These are phyloP conservation scores for Anthonomus grandis DNA, from an alignment of 1,140 invertebrate genomes.

Conservation along the genomic window DNA sequence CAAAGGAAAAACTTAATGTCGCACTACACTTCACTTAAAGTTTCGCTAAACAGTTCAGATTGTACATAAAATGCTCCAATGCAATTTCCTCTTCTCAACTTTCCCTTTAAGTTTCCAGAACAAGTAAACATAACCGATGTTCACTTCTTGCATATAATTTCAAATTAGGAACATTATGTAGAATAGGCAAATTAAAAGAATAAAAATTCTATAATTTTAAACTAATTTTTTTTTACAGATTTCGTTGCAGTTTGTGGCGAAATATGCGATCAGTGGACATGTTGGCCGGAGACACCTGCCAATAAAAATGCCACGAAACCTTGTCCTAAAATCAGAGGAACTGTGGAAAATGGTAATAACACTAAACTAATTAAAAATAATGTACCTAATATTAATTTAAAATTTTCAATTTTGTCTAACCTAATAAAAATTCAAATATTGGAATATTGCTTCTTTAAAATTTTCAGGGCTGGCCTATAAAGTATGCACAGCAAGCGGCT, in stretches of 20 bases:
- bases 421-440: constrained; percentile 3
- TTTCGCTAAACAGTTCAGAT: too few relatives aligned
- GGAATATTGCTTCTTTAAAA: constrained; percentile 49
- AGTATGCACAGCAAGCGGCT: constrained; percentile 67
- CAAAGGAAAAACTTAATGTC: too few relatives aligned
- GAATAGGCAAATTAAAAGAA: too few relatives aligned
- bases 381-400: neutral
- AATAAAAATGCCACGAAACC: constrained; percentile 58
- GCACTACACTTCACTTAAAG: too few relatives aligned
- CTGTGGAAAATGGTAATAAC: constrained; percentile 66
- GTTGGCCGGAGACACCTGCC: constrained; percentile 72
- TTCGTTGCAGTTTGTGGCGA: constrained; percentile 24
- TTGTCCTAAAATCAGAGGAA: constrained; percentile 68
- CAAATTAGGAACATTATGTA: too few relatives aligned
- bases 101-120: too few relatives aligned
- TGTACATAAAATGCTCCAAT: too few relatives aligned
- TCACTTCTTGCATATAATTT: too few relatives aligned
- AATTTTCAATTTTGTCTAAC: constrained; percentile 1
- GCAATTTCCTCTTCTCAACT: too few relatives aligned
- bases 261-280: constrained; percentile 51
- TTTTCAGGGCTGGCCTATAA: constrained; percentile 55
- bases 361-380: neutral
- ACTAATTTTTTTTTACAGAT: too few relatives aligned
- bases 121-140: too few relatives aligned
- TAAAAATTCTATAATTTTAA: too few relatives aligned